phyloP scores from a whole-genome alignment of 2,113 vertebrate genomes.

The Tinamus guttatus region DNA sequence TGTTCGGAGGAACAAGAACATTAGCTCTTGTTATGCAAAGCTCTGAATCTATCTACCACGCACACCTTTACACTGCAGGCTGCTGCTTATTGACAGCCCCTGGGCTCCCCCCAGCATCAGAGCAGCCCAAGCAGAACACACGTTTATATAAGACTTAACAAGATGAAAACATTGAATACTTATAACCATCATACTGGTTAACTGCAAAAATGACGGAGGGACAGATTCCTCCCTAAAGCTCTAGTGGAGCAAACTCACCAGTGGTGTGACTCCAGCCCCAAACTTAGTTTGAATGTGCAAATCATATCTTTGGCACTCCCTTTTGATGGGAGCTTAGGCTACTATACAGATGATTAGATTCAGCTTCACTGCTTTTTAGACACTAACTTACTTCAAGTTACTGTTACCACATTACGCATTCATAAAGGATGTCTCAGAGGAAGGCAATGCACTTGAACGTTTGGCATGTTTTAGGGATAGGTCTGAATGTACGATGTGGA shows the following conservation, averaged over 20 bases:
- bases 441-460: neutral
- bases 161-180: neutral
- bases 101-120: neutral
- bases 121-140: neutral
- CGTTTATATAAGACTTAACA: neutral
- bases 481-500: neutral
- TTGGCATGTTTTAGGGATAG: neutral
- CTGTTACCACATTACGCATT: neutral
- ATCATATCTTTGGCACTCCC: neutral
- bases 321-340: neutral
- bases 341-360: neutral
- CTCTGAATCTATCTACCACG: neutral
- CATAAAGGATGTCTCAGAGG: neutral
- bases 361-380: neutral
- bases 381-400: neutral
- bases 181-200: neutral
- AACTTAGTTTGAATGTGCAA: neutral
- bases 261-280: neutral
- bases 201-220: neutral
- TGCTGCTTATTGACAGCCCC: neutral
- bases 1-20: neutral
- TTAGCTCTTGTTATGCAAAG: neutral
- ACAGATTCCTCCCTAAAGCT: neutral
- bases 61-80: neutral
- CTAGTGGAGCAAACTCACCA: neutral